Percentiles rank a stretch among this genome's conserved stretches.
Evolutionary conservation across 2,797 vertebrate genomes (phyloP).

Genomic region (Galagoides demidoff): DNA sequence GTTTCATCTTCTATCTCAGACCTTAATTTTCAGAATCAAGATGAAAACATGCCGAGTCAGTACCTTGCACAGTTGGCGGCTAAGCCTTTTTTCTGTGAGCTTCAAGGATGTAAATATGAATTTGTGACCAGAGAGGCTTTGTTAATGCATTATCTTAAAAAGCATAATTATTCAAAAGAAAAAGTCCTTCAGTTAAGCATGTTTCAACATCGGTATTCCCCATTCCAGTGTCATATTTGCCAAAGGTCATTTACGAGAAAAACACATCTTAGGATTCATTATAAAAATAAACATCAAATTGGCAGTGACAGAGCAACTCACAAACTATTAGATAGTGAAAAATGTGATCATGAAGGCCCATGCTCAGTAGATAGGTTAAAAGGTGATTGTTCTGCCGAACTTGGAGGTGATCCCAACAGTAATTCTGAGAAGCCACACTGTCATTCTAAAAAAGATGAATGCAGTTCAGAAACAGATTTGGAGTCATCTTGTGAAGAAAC

Average conservation of each 20-base stretch:
- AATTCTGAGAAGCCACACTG: constrained; percentile 79
- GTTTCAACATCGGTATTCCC: constrained; percentile 93
- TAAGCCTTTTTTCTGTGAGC: constrained; percentile 94
- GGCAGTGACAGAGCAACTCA: constrained; percentile 87
- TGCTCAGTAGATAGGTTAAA: constrained; percentile 82
- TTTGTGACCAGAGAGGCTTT: constrained; percentile 95
- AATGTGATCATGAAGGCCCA: constrained; percentile 83
- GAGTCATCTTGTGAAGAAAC: constrained; percentile 89
- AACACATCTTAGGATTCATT: constrained; percentile 93
- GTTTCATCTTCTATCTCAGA: constrained; percentile 85
- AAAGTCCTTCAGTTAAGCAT: constrained; percentile 93
- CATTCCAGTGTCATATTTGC: constrained; percentile 97
- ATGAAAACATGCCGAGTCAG: constrained; percentile 86
- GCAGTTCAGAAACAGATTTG: constrained; percentile 86
- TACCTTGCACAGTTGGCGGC: constrained; percentile 89
- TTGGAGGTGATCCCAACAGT: constrained; percentile 72
- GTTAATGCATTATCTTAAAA: constrained; percentile 93
- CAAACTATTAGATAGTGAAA: constrained; percentile 86
- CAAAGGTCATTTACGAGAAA: constrained; percentile 94
- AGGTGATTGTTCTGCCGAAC: constrained; percentile 76
- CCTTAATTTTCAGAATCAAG: constrained; percentile 86
- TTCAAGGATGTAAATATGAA: constrained; percentile 92
- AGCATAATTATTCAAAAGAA: constrained; percentile 92
- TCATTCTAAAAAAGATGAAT: constrained; percentile 86
- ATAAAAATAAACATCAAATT: constrained; percentile 92